Percentiles rank a stretch among this genome's conserved stretches.
Conservation (phyloP, 2,797 vertebrate genomes). For the Staurois parvus region DNA sequence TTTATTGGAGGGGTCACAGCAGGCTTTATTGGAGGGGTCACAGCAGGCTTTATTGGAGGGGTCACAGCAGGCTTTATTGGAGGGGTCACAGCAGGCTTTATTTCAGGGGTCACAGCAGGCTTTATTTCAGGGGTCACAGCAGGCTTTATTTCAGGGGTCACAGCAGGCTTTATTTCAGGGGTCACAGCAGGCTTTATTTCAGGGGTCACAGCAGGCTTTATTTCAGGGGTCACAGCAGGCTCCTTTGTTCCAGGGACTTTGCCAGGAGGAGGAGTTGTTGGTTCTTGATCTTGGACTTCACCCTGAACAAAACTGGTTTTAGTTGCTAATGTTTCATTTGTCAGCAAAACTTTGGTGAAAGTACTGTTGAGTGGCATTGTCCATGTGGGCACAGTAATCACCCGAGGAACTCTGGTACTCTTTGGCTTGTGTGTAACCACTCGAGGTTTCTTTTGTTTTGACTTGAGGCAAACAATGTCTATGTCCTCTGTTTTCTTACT, state of each 20-base stretch:
- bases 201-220: too few relatives aligned
- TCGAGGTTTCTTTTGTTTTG: not conserved
- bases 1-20: too few relatives aligned
- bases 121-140: too few relatives aligned
- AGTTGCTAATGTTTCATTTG: not conserved
- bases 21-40: too few relatives aligned
- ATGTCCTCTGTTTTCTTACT: not conserved
- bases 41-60: too few relatives aligned
- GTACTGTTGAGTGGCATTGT: not conserved
- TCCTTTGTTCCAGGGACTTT: not conserved
- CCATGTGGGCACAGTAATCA: not conserved
- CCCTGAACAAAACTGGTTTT: not conserved
- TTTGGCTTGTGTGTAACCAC: not conserved
- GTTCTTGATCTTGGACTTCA: not conserved
- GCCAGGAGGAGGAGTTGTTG: not conserved
- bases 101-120: too few relatives aligned
- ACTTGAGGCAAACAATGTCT: constrained; percentile 27
- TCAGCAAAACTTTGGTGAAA: not conserved
- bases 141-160: not conserved
- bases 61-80: too few relatives aligned
- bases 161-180: too few relatives aligned
- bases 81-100: too few relatives aligned
- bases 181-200: not conserved
- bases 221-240: too few relatives aligned
- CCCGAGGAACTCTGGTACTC: not conserved